Evolutionary conservation across 2,797 vertebrate species (phyloP), one percentile per base, ranked within the genome.

Genomic region (Sebastes trivittatus): DNA sequence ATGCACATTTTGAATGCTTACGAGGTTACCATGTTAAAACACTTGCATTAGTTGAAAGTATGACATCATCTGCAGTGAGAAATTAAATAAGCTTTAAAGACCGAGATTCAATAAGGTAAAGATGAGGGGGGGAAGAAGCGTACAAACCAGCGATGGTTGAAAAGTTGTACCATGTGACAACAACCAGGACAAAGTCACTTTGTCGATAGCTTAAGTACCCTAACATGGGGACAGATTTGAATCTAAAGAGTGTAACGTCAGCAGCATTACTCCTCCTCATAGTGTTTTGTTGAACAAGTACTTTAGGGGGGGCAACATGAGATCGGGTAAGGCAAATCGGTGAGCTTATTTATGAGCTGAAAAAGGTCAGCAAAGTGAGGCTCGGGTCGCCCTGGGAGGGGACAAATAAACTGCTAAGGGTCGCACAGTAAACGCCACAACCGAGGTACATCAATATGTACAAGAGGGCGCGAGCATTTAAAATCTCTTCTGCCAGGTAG

Each of bases 241-340:
- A 82, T 84, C 78, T 83, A 29, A 46, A 55, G 84, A 78, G 84
- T 18, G 84, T 83, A 84, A 89, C 30, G 81, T 69, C 75, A 69
- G 78, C 85, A 80, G 78, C 83, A 85, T 87, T 81, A 86, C 87
- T 83, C 72, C 78, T 92, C 79, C 67, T 93, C 75, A 73, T 90
- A 91, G 91, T 89, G 89, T 92, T 94, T 91, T 86, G 85, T 92
- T 88, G 90, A 93, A 95, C 14, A 80, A 88, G 61, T 90, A 92
- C 81, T 92, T 92, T 89, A 75, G 83, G 87, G 87, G 87, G 87
- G 67, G 87, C 79, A 93, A 91, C 90, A 88, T 94, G 88, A 92
- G 86, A 90, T 90, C 82, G 92, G 94, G 95, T 95, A 96, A 96
- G 95, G 94, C 96, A 95, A 96, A 94, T 94, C 91, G 92, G 93